phyloP scores from a whole-genome alignment of 1,140 invertebrate species.

The Palaemon carinicauda region DNA sequence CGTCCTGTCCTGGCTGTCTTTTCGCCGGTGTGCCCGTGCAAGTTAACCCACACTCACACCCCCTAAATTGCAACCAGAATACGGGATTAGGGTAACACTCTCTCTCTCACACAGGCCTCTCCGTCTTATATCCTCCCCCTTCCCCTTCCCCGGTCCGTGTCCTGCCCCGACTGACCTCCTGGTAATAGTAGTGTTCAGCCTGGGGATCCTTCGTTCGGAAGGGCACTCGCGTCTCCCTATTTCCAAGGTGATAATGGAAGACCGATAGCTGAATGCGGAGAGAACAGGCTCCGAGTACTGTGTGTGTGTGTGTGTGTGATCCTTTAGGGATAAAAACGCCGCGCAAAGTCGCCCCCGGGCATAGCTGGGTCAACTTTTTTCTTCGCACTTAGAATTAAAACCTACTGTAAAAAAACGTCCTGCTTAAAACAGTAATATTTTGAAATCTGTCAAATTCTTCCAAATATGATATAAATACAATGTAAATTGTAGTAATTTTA shows the following conservation, averaged over 20 bases:
- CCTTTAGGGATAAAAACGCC: constrained; percentile 3
- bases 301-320: no score
- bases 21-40: no score
- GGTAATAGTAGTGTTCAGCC: constrained; percentile 10
- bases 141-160: not conserved
- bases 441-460: no score
- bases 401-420: no score
- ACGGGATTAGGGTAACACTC: constrained; percentile 18
- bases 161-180: not conserved
- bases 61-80: constrained; percentile 51
- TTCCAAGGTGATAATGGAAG: constrained; percentile 17
- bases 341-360: constrained; percentile 22
- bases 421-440: no score
- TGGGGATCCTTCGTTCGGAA: not conserved
- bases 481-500: no score
- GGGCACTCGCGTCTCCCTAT: not conserved
- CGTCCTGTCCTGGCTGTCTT: not conserved
- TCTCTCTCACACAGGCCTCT: no score
- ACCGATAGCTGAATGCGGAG: not conserved
- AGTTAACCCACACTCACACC: not conserved
- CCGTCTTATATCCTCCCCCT: no score
- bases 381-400: not conserved
- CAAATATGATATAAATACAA: no score
- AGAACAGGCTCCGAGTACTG: not conserved
- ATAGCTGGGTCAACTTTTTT: not conserved